These are phyloP conservation scores for Cuniculus paca DNA, from an alignment of 2,797 vertebrate genomes.

Conservation along the genomic window DNA sequence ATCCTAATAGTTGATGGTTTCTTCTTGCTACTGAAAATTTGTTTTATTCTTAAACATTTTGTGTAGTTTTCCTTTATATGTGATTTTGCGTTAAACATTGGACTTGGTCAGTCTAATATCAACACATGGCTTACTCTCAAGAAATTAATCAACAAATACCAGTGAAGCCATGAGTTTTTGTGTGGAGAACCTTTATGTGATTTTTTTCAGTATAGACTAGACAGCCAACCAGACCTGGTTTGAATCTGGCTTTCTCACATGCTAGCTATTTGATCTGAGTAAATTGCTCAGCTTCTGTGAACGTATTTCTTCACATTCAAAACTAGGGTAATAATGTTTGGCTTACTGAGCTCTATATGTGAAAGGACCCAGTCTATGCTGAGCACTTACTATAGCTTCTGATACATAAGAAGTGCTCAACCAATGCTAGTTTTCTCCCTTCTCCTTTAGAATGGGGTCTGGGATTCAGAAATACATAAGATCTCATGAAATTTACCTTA, in stretches of 20 bases:
- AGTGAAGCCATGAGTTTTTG: neutral
- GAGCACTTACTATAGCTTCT: neutral
- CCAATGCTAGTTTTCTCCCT: neutral
- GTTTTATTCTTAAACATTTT: conserved; percentile 48
- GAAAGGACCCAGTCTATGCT: conserved; percentile 3
- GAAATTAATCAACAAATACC: conserved; percentile 15
- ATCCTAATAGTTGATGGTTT: neutral
- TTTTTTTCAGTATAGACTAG: neutral
- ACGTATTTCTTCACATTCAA: conserved; percentile 56
- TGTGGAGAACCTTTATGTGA: neutral
- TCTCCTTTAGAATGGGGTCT: neutral
- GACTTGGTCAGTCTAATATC: neutral
- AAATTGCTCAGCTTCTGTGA: conserved; percentile 54
- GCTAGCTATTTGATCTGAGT: conserved; percentile 2
- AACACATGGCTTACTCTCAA: conserved; percentile 43
- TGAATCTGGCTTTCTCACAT: neutral
- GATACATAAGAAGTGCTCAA: neutral
- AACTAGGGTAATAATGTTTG: conserved; percentile 4
- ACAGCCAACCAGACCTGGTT: neutral
- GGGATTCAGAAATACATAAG: neutral
- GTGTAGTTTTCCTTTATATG: neutral
- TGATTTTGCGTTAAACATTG: conserved; percentile 5
- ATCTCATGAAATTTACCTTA: neutral
- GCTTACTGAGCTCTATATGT: neutral
- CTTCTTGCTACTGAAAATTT: conserved; percentile 11